Conservation (phyloP, 2,888 invertebrate genomes). For the Chloroclysta siterata region DNA sequence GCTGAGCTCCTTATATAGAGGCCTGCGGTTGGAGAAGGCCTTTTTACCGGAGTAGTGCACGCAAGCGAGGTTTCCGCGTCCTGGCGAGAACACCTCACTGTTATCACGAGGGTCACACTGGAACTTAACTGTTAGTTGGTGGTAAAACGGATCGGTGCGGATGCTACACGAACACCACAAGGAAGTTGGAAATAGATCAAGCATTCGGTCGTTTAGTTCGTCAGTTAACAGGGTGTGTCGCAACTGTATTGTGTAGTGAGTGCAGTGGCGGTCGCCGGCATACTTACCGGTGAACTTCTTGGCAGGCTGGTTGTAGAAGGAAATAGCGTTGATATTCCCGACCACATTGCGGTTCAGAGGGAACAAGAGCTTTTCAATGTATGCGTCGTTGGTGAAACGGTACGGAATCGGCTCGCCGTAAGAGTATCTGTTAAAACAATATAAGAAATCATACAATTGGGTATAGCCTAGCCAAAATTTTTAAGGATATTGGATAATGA, state of each 20-base stretch:
- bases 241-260: conserved; percentile 39
- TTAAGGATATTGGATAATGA: conserved; percentile 26
- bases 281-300: conserved; percentile 88
- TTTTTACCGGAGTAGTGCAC: conserved; percentile 93
- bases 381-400: conserved; percentile 88
- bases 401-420: conserved; percentile 83
- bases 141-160: conserved; percentile 47
- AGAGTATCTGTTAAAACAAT: conserved; percentile 75
- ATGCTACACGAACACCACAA: conserved; percentile 40
- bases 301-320: conserved; percentile 89
- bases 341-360: conserved; percentile 86
- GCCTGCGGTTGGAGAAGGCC: conserved; percentile 90
- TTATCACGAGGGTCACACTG: conserved; percentile 73
- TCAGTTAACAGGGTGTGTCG: conserved; percentile 46
- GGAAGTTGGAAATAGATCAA: conserved; percentile 41
- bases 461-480: conserved; percentile 17
- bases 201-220: conserved; percentile 44
- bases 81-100: conserved; percentile 84
- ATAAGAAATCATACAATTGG: conserved; percentile 25
- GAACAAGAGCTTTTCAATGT: conserved; percentile 88
- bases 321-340: conserved; percentile 86
- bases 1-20: conserved; percentile 90
- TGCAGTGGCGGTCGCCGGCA: conserved; percentile 36
- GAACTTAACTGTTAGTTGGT: conserved; percentile 71
- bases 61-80: conserved; percentile 93